Evolutionary conservation across 2,797 vertebrate species (phyloP).

Genomic region (Tenualosa ilisha): DNA sequence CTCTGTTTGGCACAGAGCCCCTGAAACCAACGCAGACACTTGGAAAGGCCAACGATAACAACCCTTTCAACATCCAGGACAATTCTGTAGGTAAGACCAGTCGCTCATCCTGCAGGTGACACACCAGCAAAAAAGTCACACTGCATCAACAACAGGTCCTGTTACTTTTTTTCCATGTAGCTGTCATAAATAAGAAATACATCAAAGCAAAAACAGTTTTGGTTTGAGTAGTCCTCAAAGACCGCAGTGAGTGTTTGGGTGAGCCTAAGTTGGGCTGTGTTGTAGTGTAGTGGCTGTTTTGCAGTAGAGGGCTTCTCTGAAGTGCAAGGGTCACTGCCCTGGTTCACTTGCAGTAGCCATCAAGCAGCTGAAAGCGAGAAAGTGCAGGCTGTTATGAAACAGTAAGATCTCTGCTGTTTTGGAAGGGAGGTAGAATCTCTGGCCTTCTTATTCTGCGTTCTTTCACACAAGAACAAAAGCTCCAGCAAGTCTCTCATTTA

Average conservation of each 20-base stretch:
- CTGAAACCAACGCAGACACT: constrained; percentile 58
- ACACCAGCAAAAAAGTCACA: constrained; percentile 29
- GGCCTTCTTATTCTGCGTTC: background rate
- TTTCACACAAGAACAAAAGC: background rate
- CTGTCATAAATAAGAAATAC: background rate
- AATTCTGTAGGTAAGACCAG: constrained; percentile 56
- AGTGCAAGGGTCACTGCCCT: background rate
- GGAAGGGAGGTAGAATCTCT: background rate
- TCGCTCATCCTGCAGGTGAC: constrained; percentile 39
- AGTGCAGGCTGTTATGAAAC: constrained; percentile 10
- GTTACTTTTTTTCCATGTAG: background rate
- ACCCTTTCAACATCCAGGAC: constrained; percentile 44
- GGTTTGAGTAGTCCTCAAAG: background rate
- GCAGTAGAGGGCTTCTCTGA: background rate
- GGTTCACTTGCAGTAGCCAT: background rate
- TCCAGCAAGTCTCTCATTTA: background rate
- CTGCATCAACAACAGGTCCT: background rate
- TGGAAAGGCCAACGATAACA: constrained; percentile 48
- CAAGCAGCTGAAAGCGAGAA: background rate
- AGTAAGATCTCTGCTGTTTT: background rate
- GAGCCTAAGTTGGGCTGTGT: background rate
- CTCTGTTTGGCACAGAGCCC: constrained; percentile 64
- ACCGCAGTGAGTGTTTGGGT: background rate
- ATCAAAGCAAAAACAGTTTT: background rate
- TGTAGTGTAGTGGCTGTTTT: background rate